phyloP scores from a whole-genome alignment of 2,797 vertebrate species.

The Todus mexicanus region DNA sequence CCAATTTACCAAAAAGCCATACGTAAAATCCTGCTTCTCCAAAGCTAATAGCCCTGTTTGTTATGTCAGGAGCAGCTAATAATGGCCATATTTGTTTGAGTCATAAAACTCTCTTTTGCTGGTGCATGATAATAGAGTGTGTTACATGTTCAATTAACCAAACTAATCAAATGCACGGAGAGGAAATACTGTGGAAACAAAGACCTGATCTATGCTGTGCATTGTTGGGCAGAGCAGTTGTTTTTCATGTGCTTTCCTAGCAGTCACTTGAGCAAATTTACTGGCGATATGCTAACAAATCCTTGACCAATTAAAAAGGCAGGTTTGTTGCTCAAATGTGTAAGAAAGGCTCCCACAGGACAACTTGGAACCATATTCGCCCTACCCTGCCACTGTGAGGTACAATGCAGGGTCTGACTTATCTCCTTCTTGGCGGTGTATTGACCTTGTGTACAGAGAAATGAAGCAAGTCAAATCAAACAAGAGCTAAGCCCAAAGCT shows the following conservation, averaged over 20 bases:
- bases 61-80: slow-evolving; percentile 56
- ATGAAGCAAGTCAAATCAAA: background rate
- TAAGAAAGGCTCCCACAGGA: background rate
- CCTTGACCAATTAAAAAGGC: background rate
- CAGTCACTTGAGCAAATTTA: background rate
- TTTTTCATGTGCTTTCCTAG: background rate
- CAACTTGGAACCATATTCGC: background rate
- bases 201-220: background rate
- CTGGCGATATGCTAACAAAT: background rate
- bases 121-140: slow-evolving; percentile 29
- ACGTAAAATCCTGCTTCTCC: slow-evolving; percentile 17
- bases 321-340: background rate
- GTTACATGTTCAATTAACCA: slow-evolving; percentile 61
- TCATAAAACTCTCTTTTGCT: slow-evolving; percentile 34
- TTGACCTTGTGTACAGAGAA: background rate
- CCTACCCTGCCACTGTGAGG: background rate
- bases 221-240: background rate
- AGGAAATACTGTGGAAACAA: slow-evolving; percentile 9
- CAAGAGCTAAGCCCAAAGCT: background rate
- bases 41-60: slow-evolving; percentile 37
- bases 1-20: slow-evolving; percentile 51
- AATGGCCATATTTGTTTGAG: slow-evolving; percentile 55
- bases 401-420: background rate
- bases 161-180: slow-evolving; percentile 13
- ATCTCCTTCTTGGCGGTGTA: background rate